Evolutionary conservation across 2,797 vertebrate genomes (phyloP).

Genomic region (Schizothorax lantsangensis): DNA sequence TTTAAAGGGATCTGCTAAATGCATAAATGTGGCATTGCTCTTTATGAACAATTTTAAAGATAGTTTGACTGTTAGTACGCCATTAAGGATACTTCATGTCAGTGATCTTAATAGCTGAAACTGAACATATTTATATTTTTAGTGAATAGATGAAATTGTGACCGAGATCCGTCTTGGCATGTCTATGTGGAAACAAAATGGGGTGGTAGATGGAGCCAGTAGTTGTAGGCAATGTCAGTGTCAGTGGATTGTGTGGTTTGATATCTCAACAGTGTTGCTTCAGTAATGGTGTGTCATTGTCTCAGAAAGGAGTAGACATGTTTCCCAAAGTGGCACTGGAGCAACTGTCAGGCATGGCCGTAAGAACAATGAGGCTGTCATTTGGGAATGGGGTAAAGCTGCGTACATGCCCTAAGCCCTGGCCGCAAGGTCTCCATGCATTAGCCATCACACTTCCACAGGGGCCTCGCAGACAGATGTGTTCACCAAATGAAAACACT

Average conservation of each 20-base stretch:
- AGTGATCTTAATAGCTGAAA: not conserved
- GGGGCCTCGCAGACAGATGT: slow-evolving; percentile 46
- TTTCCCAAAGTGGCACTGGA: slow-evolving; percentile 46
- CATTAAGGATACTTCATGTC: not conserved
- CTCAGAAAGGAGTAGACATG: slow-evolving; percentile 52
- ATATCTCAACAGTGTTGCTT: slow-evolving; percentile 50
- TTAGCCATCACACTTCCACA: slow-evolving; percentile 52
- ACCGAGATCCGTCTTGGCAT: not conserved
- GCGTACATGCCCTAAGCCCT: slow-evolving; percentile 47
- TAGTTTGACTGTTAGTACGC: not conserved
- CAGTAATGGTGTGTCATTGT: slow-evolving; percentile 54
- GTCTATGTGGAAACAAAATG: slow-evolving; percentile 14
- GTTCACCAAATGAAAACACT: slow-evolving; percentile 47
- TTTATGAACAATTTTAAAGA: not conserved
- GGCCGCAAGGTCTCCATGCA: slow-evolving; percentile 44
- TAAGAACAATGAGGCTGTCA: slow-evolving; percentile 56
- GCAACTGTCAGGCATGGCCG: slow-evolving; percentile 34
- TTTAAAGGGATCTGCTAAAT: not conserved
- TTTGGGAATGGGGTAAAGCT: slow-evolving; percentile 39
- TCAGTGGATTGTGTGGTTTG: slow-evolving; percentile 49
- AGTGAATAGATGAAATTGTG: not conserved
- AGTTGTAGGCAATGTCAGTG: slow-evolving; percentile 46
- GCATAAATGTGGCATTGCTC: not conserved
- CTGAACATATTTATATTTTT: not conserved
- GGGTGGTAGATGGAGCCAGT: slow-evolving; percentile 21